These are phyloP conservation scores for Trinorchestia longiramus DNA, from an alignment of 1,140 invertebrate species.

Conservation along the genomic window DNA sequence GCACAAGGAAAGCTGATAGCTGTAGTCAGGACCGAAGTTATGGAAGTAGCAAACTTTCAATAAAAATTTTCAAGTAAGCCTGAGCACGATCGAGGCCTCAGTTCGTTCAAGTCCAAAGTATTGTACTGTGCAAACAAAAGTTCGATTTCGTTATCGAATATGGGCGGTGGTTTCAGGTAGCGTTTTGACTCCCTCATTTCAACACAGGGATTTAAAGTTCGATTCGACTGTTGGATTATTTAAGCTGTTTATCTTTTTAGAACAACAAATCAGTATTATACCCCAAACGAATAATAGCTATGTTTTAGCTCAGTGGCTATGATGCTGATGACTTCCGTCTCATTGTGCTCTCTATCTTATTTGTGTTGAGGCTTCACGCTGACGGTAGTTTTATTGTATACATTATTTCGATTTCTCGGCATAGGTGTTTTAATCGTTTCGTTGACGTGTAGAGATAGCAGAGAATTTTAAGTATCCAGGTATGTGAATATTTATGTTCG, in stretches of 20 bases:
- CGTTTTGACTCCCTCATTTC: background rate
- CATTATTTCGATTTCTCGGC: background rate
- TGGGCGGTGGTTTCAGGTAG: too few relatives aligned
- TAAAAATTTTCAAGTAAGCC: background rate
- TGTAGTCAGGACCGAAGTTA: background rate
- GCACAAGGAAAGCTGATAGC: background rate
- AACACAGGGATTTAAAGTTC: background rate
- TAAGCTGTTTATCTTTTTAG: background rate
- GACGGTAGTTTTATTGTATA: background rate
- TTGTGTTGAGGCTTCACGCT: background rate
- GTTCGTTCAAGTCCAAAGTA: background rate
- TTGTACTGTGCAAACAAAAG: background rate
- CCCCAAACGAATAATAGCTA: background rate
- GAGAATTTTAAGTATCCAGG: too few relatives aligned
- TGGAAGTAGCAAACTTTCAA: background rate
- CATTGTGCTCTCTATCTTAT: background rate
- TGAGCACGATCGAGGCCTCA: background rate
- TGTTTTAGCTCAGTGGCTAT: background rate
- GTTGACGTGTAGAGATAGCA: background rate
- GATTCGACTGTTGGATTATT: background rate
- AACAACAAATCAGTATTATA: background rate
- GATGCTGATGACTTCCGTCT: background rate
- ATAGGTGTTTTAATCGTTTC: background rate
- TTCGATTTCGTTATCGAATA: too few relatives aligned
- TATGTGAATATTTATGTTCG: too few relatives aligned